phyloP scores from a whole-genome alignment of 2,888 invertebrate species.

The Campopleginae sp. region DNA sequence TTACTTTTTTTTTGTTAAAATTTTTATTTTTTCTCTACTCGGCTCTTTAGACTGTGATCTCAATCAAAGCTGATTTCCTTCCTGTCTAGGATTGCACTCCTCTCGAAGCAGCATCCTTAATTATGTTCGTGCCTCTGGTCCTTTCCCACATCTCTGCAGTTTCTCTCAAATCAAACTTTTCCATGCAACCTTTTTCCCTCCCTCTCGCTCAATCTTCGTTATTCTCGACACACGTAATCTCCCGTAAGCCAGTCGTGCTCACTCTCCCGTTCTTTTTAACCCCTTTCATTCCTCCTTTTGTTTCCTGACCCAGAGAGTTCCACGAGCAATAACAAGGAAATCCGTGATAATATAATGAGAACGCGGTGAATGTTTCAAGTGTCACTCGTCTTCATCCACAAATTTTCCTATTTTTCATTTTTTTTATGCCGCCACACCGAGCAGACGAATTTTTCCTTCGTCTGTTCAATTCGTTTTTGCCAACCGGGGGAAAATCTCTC shows the following conservation, averaged over 20 bases:
- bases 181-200: background rate
- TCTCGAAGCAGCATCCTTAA: background rate
- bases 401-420: constrained; percentile 22
- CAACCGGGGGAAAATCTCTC: background rate
- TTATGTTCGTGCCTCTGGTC: background rate
- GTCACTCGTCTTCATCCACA: constrained; percentile 16
- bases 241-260: constrained; percentile 19
- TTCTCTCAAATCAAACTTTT: background rate
- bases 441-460: constrained; percentile 21
- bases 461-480: background rate
- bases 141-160: background rate
- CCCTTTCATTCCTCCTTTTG: constrained; percentile 4
- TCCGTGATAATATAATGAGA: constrained; percentile 58
- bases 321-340: constrained; percentile 36
- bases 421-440: background rate
- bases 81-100: background rate
- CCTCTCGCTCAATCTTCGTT: background rate
- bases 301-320: constrained; percentile 19
- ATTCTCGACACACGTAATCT: constrained; percentile 16
- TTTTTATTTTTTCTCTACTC: background rate
- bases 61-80: background rate
- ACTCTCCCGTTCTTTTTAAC: background rate
- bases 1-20: background rate
- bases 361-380: constrained; percentile 54
- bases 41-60: background rate